Conservation (phyloP, 1,140 invertebrate species). For the Lysiphlebus fabarum region DNA sequence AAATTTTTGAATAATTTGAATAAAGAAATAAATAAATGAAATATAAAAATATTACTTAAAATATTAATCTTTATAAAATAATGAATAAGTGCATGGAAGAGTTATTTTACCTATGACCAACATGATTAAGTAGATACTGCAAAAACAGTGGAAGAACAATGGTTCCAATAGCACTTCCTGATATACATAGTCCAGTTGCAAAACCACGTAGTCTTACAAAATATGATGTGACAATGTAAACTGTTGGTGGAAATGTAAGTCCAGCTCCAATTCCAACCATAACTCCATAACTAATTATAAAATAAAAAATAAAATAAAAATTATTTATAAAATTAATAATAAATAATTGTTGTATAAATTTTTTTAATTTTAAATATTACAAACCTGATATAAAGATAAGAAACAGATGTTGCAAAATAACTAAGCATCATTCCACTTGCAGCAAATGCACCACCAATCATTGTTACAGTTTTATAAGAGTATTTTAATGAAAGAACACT, state of each 20-base stretch:
- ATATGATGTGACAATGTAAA: constrained; percentile 83
- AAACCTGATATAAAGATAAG: constrained; percentile 75
- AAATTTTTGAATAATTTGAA: too few species aligned
- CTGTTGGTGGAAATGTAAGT: constrained; percentile 77
- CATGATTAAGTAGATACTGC: constrained; percentile 66
- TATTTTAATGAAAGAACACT: constrained; percentile 82
- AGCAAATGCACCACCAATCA: constrained; percentile 77
- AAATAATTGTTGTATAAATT: not conserved
- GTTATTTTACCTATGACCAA: constrained; percentile 65
- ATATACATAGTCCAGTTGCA: constrained; percentile 83
- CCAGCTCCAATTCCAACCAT: constrained; percentile 76
- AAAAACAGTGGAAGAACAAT: constrained; percentile 77
- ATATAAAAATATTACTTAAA: not conserved
- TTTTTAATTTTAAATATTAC: constrained; percentile 26
- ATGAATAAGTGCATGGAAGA: constrained; percentile 1
- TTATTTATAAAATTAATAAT: not conserved
- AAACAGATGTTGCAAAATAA: constrained; percentile 73
- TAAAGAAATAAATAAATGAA: too few species aligned
- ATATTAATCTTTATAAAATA: not conserved
- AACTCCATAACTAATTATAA: constrained; percentile 67
- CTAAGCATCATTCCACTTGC: constrained; percentile 80
- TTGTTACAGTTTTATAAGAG: constrained; percentile 83
- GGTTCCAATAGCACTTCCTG: constrained; percentile 78
- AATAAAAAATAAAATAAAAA: constrained; percentile 15
- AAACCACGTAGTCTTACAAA: constrained; percentile 76